Conservation (phyloP, 2,113 vertebrate genomes). For the Ochotona curzoniae region DNA sequence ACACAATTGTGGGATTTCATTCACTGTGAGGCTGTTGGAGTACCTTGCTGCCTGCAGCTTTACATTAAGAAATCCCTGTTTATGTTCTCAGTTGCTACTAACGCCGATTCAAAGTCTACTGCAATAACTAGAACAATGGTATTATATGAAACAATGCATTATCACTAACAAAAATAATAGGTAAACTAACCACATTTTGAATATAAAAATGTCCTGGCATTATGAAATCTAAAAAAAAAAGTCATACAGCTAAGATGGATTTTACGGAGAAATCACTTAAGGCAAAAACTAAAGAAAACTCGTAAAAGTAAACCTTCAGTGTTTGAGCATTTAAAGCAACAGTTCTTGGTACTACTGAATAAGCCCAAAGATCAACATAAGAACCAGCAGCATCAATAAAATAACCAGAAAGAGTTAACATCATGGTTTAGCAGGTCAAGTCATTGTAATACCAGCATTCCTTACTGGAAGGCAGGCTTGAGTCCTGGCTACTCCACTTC, state of each 20-base stretch:
- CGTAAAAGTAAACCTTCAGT: neutral
- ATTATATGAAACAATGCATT: neutral
- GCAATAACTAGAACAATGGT: neutral
- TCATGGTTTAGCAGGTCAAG: too few relatives aligned
- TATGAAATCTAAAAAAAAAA: constrained; percentile 44
- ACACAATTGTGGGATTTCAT: neutral
- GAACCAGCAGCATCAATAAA: constrained; percentile 24
- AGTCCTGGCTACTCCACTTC: too few relatives aligned
- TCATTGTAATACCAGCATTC: too few relatives aligned
- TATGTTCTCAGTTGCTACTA: constrained; percentile 15
- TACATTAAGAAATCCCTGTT: constrained; percentile 2
- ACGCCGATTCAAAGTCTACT: neutral
- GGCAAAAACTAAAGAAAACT: constrained; percentile 27
- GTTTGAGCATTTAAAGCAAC: neutral
- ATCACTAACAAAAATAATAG: neutral
- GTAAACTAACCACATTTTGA: neutral
- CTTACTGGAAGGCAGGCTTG: too few relatives aligned
- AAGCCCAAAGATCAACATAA: constrained; percentile 11
- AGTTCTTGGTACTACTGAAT: neutral
- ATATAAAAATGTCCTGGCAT: constrained; percentile 27
- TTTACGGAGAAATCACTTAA: neutral
- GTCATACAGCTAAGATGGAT: neutral
- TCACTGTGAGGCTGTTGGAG: neutral
- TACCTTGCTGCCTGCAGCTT: neutral
- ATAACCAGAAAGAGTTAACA: neutral